These are phyloP conservation scores for Phoeniculus purpureus DNA, from an alignment of 2,797 vertebrate species.

Conservation along the genomic window DNA sequence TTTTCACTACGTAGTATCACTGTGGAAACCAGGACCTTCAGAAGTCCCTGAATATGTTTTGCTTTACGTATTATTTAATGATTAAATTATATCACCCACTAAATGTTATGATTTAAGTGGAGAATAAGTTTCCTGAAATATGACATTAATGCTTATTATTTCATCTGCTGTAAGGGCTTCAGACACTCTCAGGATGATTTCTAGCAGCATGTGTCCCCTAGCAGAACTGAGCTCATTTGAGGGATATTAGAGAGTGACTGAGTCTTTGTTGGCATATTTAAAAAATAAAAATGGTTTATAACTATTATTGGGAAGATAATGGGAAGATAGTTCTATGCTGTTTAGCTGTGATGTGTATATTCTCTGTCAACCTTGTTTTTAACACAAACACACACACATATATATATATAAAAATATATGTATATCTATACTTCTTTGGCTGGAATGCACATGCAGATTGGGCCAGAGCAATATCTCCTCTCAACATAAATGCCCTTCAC, in stretches of 20 bases:
- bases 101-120: background rate
- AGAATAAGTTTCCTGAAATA: background rate
- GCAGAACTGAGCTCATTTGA: background rate
- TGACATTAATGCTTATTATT: background rate
- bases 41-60: background rate
- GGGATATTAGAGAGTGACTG: background rate
- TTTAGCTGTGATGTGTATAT: background rate
- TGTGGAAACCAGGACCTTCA: background rate
- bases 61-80: background rate
- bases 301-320: background rate
- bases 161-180: background rate
- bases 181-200: background rate
- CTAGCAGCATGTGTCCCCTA: background rate
- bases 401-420: too few relatives aligned
- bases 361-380: background rate
- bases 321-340: background rate
- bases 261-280: background rate
- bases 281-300: background rate
- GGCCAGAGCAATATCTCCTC: background rate
- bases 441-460: background rate
- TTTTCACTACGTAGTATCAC: background rate
- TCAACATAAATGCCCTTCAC: background rate
- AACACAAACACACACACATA: background rate
- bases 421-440: background rate
- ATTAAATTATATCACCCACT: background rate